Evolutionary conservation across 2,113 vertebrate species (phyloP), one percentile per base, ranked within the genome.

Genomic region (Castor canadensis): DNA sequence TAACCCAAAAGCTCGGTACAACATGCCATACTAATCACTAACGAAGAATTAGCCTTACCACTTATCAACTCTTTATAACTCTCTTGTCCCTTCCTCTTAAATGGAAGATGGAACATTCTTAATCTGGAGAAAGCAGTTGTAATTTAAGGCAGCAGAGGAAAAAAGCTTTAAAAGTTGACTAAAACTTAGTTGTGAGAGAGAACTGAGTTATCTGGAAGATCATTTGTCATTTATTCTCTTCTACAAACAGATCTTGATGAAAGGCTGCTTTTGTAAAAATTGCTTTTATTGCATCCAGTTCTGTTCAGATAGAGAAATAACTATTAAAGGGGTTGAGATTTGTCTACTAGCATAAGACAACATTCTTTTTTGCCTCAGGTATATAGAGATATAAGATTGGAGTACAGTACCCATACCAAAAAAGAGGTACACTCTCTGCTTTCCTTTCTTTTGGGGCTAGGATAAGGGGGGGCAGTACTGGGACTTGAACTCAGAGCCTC

Each of bases 61-160:
- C 87, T 89, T 89, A 77, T 16, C 43, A 81, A 9, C 45, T 62
- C 45, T 84, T 79, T 87, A 60, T 43, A 26, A 81, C 66, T 80
- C 49, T 96, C 47, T 71, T 87, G 54, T 95, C n/a, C 52, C 9
- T 73, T 92, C n/a, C 54, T 52, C 30, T 58, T 80, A 88, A 66
- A 64, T 80, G 49, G 79, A 92, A 96, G 47, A 56, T 64, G 60
- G 75, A 76, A 88, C 66, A 83, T 85, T 79, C 28, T 87, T 64
- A 47, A 69, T 80, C 32, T 60, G 62, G 75, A 77, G 54, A 77
- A 91, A 92, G 81, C 90, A 94, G 38, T 84, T 58, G 77, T 64
- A 94, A 92, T n/a, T 83, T 97, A 62, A 82, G 60, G 77, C 58
- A 80, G 79, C 56, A 93, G 62, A 79, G 82, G 54, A 94, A 91